phyloP scores from a whole-genome alignment of 2,888 invertebrate genomes.

The Zaprionus lineosus region DNA sequence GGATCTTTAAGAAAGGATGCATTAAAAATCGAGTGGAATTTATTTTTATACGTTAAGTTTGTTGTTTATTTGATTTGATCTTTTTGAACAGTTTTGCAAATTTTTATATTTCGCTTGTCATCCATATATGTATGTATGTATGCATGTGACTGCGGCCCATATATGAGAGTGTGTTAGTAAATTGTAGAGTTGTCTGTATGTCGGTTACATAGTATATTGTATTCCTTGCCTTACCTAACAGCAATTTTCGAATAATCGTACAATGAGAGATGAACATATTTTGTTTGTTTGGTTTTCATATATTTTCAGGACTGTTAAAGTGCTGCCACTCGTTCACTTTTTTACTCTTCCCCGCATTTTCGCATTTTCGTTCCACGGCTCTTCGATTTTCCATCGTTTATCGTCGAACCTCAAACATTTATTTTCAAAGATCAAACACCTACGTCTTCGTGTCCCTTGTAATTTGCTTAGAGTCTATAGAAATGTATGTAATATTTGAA shows the following conservation, averaged over 20 bases:
- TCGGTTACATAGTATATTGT: slow-evolving; percentile 18
- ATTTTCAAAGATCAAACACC: slow-evolving; percentile 20
- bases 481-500: slow-evolving; percentile 44
- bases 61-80: slow-evolving; percentile 67
- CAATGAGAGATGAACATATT: slow-evolving; percentile 29
- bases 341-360: slow-evolving; percentile 2
- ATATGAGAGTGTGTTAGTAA: slow-evolving; percentile 38
- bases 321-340: background rate
- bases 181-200: slow-evolving; percentile 58
- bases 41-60: slow-evolving; percentile 48
- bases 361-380: slow-evolving; percentile 8
- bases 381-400: slow-evolving; percentile 19
- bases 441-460: slow-evolving; percentile 63
- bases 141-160: slow-evolving; percentile 10
- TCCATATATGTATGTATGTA: slow-evolving; percentile 15
- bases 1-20: no score
- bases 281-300: slow-evolving; percentile 14
- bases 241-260: slow-evolving; percentile 20
- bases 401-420: no score
- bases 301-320: no score
- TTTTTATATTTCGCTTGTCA: slow-evolving; percentile 32
- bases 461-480: slow-evolving; percentile 62
- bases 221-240: slow-evolving; percentile 2
- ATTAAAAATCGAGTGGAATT: background rate
- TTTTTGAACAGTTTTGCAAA: slow-evolving; percentile 59